These are phyloP conservation scores for Petrocephalus zakoni DNA, from an alignment of 2,113 vertebrate species.

Conservation along the genomic window DNA sequence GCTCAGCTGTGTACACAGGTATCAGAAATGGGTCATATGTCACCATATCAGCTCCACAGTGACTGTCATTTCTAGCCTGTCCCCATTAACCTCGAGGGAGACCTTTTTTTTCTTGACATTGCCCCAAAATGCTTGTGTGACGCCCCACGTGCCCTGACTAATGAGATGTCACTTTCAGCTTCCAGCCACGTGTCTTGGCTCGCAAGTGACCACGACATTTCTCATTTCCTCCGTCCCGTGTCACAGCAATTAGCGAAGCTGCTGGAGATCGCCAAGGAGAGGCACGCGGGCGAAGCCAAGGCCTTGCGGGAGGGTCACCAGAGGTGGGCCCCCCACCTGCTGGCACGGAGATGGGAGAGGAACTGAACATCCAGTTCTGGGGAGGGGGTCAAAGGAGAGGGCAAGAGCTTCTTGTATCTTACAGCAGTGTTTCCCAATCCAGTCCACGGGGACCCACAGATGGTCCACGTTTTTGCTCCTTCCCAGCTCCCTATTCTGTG, in stretches of 20 bases:
- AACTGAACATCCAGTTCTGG: slow-evolving; percentile 11
- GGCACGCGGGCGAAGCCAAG: slow-evolving; percentile 73
- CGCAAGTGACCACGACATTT: slow-evolving; percentile 23
- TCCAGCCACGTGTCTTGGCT: not conserved
- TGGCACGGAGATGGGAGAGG: slow-evolving; percentile 22
- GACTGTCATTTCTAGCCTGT: not conserved
- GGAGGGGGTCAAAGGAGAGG: not conserved
- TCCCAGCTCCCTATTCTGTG: not conserved
- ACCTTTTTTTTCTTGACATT: not conserved
- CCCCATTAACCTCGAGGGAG: not conserved
- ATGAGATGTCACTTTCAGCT: not conserved
- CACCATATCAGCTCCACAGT: not conserved
- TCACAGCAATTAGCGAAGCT: slow-evolving; percentile 79
- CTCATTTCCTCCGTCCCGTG: slow-evolving; percentile 35
- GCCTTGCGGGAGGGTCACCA: slow-evolving; percentile 62
- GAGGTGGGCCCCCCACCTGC: slow-evolving; percentile 53
- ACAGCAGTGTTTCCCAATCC: not conserved
- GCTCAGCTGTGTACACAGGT: not conserved
- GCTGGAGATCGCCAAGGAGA: slow-evolving; percentile 78
- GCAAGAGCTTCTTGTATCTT: not conserved
- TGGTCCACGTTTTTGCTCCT: not conserved
- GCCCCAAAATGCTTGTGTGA: not conserved
- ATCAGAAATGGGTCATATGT: not conserved
- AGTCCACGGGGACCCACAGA: not conserved
- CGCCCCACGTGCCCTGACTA: not conserved